Evolutionary conservation across 2,888 invertebrate genomes (phyloP).

Genomic region (Blastobasis lacticolella): DNA sequence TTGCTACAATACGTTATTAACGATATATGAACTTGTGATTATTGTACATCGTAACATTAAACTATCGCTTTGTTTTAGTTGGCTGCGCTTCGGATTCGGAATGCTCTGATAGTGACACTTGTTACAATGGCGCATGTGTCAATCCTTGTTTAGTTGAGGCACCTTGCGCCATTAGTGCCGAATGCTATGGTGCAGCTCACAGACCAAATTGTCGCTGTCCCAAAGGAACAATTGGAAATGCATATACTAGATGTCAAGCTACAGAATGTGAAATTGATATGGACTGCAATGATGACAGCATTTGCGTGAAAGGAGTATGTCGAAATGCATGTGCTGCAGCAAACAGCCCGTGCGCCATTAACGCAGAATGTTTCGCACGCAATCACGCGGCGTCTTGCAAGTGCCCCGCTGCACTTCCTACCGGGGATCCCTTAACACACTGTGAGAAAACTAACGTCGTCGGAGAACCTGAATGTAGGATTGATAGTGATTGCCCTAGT

Average conservation of each 20-base stretch:
- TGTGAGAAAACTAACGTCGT: slow-evolving; percentile 75
- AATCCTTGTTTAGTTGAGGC: slow-evolving; percentile 86
- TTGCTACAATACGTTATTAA: neutral
- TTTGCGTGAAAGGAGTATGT: slow-evolving; percentile 82
- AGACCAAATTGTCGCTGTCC: slow-evolving; percentile 87
- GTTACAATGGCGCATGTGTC: slow-evolving; percentile 87
- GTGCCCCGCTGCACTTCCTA: slow-evolving; percentile 85
- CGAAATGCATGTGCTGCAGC: slow-evolving; percentile 84
- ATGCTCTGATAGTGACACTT: slow-evolving; percentile 85
- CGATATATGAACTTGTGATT: no score
- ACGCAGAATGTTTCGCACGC: slow-evolving; percentile 85
- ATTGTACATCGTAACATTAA: neutral
- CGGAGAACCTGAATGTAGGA: slow-evolving; percentile 79
- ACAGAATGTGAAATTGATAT: slow-evolving; percentile 85
- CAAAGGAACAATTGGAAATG: slow-evolving; percentile 84
- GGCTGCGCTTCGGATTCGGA: slow-evolving; percentile 89
- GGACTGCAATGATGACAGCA: slow-evolving; percentile 85
- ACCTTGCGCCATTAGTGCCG: slow-evolving; percentile 88
- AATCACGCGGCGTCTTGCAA: slow-evolving; percentile 88
- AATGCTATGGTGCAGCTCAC: slow-evolving; percentile 87
- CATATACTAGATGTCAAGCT: slow-evolving; percentile 83
- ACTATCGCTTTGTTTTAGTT: slow-evolving; percentile 64
- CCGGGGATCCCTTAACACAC: slow-evolving; percentile 86
- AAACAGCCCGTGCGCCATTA: slow-evolving; percentile 84
- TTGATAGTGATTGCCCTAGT: slow-evolving; percentile 87